Conservation (phyloP, 2,797 vertebrate genomes). For the Coregonus sp. region DNA sequence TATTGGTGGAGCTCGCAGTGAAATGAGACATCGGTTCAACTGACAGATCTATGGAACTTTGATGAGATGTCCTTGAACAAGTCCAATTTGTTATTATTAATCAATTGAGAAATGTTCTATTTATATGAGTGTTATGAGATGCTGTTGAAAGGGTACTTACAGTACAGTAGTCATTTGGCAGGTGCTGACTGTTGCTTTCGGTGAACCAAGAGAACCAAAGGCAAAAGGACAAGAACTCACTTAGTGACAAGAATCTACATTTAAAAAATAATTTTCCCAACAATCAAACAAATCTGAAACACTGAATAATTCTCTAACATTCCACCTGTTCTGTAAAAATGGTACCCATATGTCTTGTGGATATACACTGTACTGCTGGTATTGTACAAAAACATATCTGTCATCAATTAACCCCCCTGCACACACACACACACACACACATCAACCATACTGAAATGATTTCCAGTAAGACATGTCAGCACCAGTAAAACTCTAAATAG, state of each 20-base stretch:
- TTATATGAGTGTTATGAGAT: conserved; percentile 15
- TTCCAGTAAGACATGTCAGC: not conserved
- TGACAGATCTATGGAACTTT: not conserved
- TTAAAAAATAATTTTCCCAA: not conserved
- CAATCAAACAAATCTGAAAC: not conserved
- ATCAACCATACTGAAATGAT: not conserved
- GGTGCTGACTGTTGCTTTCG: conserved; percentile 15
- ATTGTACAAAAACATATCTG: conserved; percentile 1
- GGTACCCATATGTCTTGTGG: not conserved
- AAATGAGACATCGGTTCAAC: not conserved
- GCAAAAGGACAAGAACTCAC: not conserved
- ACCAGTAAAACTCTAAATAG: not conserved
- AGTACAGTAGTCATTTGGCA: conserved; percentile 14
- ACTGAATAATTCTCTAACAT: not conserved
- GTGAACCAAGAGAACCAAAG: not conserved
- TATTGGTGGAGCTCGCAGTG: not conserved
- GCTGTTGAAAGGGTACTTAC: conserved; percentile 19
- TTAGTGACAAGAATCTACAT: not conserved
- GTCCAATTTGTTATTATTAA: not conserved
- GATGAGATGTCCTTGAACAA: not conserved
- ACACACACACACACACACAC: not conserved
- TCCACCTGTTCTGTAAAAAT: not conserved
- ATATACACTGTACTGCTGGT: not conserved
- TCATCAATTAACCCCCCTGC: not conserved
- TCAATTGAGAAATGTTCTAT: not conserved